These are phyloP conservation scores for Oryzias javanicus DNA, from an alignment of 2,113 vertebrate species.

Conservation along the genomic window DNA sequence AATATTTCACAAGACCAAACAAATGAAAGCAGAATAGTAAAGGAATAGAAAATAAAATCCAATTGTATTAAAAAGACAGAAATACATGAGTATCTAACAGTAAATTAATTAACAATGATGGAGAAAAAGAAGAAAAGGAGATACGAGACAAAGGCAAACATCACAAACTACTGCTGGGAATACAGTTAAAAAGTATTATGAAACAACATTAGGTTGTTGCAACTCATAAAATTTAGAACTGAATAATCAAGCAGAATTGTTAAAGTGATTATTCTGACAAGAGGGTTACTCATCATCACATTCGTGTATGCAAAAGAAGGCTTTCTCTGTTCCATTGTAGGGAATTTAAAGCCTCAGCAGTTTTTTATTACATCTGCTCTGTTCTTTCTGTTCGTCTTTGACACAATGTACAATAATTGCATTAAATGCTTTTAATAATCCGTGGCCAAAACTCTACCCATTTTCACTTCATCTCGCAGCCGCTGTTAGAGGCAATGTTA, in stretches of 20 bases:
- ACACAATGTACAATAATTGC: slow-evolving; percentile 13
- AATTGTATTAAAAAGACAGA: too few species aligned
- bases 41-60: too few species aligned
- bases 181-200: neutral
- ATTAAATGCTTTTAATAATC: slow-evolving; percentile 34
- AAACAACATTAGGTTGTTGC: slow-evolving; percentile 3
- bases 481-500: slow-evolving; percentile 6
- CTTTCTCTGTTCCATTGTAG: slow-evolving; percentile 2
- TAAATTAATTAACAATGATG: too few species aligned
- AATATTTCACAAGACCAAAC: too few species aligned
- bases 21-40: too few species aligned
- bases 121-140: neutral
- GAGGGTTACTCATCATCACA: neutral
- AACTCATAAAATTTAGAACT: slow-evolving; percentile 16
- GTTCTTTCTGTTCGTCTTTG: slow-evolving; percentile 4
- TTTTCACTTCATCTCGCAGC: slow-evolving; percentile 18
- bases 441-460: slow-evolving; percentile 18
- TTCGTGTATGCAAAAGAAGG: slow-evolving; percentile 10
- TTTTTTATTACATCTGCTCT: neutral
- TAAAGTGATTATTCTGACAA: neutral
- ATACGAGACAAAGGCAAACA: neutral
- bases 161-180: neutral
- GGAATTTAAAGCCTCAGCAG: slow-evolving; percentile 12
- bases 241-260: slow-evolving; percentile 4
- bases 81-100: too few species aligned